phyloP scores from a whole-genome alignment of 2,113 vertebrate species.

The Epinephelus lanceolatus region DNA sequence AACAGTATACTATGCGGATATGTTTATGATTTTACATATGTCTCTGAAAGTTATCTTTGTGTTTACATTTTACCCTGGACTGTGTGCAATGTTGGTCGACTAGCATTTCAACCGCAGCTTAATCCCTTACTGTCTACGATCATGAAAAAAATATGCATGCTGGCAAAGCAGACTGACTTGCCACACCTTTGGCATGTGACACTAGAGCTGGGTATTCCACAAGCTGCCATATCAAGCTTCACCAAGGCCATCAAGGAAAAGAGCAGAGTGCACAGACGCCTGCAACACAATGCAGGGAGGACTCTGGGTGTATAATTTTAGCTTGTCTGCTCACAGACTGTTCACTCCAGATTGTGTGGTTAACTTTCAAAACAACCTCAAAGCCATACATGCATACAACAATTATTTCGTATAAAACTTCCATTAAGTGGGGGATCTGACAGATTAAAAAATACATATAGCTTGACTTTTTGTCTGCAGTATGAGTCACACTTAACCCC shows the following conservation, averaged over 20 bases:
- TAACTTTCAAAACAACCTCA: neutral
- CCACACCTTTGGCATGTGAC: constrained; percentile 31
- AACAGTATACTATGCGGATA: too few species aligned
- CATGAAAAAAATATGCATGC: constrained; percentile 60
- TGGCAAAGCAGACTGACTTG: constrained; percentile 14
- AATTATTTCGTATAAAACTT: neutral
- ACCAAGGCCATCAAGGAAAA: neutral
- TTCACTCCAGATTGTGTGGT: neutral
- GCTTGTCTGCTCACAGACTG: neutral
- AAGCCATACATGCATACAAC: neutral
- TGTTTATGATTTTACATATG: neutral
- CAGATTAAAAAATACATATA: too few species aligned
- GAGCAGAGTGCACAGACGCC: neutral
- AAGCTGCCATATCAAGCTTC: constrained; percentile 1
- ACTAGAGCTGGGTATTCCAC: constrained; percentile 36
- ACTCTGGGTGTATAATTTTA: neutral
- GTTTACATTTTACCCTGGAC: neutral
- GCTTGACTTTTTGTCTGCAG: neutral
- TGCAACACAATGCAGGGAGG: neutral
- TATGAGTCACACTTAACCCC: too few species aligned
- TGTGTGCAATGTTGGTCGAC: neutral
- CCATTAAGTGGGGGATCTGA: neutral
- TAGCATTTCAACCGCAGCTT: neutral
- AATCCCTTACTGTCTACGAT: constrained; percentile 17
- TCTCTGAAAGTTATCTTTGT: neutral